Evolutionary conservation across 2,888 invertebrate species (phyloP).

Genomic region (Alviniconcha strummeri): DNA sequence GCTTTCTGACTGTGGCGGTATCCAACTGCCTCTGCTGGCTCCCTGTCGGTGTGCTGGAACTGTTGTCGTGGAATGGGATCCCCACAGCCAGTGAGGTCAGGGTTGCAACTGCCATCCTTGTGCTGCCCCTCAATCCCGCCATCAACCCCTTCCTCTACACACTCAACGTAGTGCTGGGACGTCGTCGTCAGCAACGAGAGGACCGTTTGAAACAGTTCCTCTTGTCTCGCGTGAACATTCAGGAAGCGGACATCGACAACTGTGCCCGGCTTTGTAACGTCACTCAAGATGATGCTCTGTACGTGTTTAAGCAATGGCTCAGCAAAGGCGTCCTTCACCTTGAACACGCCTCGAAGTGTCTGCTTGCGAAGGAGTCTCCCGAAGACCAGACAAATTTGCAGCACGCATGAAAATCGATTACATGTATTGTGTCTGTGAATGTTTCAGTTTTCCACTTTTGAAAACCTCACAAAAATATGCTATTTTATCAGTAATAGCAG

Average conservation of each 20-base stretch:
- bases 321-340: neutral
- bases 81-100: neutral
- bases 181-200: neutral
- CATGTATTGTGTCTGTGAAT: too few species aligned
- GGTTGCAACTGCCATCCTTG: neutral
- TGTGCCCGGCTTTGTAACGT: neutral
- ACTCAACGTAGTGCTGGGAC: neutral
- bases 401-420: too few species aligned
- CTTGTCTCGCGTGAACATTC: neutral
- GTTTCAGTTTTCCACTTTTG: too few species aligned
- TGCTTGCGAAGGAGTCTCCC: too few species aligned
- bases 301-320: neutral
- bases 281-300: neutral
- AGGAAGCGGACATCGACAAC: neutral
- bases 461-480: too few species aligned
- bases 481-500: too few species aligned
- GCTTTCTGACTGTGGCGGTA: neutral
- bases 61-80: neutral
- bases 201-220: neutral
- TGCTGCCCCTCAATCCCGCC: slow-evolving; percentile 14
- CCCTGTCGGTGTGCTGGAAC: neutral
- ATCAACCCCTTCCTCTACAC: slow-evolving; percentile 12
- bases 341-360: too few species aligned
- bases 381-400: too few species aligned
- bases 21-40: slow-evolving; percentile 3